phyloP scores from a whole-genome alignment of 2,888 invertebrate species.

The Drosophila antonietae region DNA sequence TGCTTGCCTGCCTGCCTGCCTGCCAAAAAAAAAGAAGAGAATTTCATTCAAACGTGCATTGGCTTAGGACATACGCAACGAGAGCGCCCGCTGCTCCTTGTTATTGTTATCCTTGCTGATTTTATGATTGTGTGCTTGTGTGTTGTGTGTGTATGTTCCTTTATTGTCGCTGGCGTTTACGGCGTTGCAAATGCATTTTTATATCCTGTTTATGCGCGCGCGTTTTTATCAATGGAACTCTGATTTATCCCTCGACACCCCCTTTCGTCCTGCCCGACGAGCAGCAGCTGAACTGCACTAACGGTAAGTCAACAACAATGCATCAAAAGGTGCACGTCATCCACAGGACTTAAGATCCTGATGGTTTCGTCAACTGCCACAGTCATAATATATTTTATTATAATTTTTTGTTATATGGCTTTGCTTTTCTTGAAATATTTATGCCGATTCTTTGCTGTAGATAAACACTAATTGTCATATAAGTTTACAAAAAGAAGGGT shows the following conservation, averaged over 20 bases:
- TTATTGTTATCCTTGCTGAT: slow-evolving; percentile 77
- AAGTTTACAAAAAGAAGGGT: neutral
- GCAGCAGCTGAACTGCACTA: slow-evolving; percentile 41
- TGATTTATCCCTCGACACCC: slow-evolving; percentile 49
- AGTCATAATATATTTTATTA: slow-evolving; percentile 20
- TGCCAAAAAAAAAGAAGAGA: neutral
- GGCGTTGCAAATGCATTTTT: slow-evolving; percentile 76
- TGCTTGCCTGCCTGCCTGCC: slow-evolving; percentile 19
- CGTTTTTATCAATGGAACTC: slow-evolving; percentile 64
- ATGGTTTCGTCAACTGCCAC: slow-evolving; percentile 40
- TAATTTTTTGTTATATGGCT: neutral
- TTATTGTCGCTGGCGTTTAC: slow-evolving; percentile 57
- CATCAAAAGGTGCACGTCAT: slow-evolving; percentile 30
- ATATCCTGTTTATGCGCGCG: slow-evolving; percentile 77
- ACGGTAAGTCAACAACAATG: slow-evolving; percentile 18
- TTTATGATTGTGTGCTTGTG: slow-evolving; percentile 58
- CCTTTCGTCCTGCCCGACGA: neutral
- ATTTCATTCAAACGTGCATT: slow-evolving; percentile 67
- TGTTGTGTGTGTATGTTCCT: slow-evolving; percentile 17
- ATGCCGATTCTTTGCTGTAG: slow-evolving; percentile 3
- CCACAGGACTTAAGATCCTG: slow-evolving; percentile 14
- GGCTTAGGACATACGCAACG: slow-evolving; percentile 58
- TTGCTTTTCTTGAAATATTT: slow-evolving; percentile 12
- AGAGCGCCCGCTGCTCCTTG: slow-evolving; percentile 64
- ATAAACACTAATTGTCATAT: slow-evolving; percentile 10